Conservation (phyloP, 2,797 vertebrate genomes). For the Euphonia xanthogaster region DNA sequence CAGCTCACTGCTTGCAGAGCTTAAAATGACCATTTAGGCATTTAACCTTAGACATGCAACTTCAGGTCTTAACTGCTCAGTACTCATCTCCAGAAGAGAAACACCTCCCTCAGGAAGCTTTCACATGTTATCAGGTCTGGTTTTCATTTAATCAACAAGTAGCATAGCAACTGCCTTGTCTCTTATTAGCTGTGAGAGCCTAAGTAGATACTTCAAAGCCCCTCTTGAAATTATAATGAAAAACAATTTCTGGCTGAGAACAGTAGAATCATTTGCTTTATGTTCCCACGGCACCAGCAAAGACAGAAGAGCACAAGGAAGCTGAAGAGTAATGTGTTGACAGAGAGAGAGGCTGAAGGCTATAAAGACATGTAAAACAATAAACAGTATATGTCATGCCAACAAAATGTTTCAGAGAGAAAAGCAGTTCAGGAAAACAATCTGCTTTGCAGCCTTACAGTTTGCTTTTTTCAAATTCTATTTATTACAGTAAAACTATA, state of each 20-base stretch:
- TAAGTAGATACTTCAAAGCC: conserved; percentile 62
- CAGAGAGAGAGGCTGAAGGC: conserved; percentile 32
- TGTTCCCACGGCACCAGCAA: conserved; percentile 57
- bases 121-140: conserved; percentile 56
- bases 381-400: conserved; percentile 22
- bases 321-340: conserved; percentile 46
- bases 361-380: conserved; percentile 47
- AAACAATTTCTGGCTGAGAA: conserved; percentile 60
- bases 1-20: background rate
- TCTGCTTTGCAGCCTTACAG: background rate
- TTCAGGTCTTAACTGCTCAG: conserved; percentile 25
- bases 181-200: conserved; percentile 41
- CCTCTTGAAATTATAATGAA: conserved; percentile 69
- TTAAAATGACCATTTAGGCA: conserved; percentile 10
- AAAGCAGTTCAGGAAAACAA: conserved; percentile 17
- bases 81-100: conserved; percentile 28
- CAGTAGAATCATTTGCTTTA: conserved; percentile 36
- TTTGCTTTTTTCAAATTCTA: background rate
- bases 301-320: conserved; percentile 18
- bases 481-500: background rate
- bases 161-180: conserved; percentile 53
- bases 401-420: conserved; percentile 30
- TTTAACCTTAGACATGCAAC: conserved; percentile 24
- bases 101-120: conserved; percentile 39
- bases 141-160: conserved; percentile 69